Evolutionary conservation across 2,797 vertebrate species (phyloP).

Genomic region (Geotrypetes seraphini): DNA sequence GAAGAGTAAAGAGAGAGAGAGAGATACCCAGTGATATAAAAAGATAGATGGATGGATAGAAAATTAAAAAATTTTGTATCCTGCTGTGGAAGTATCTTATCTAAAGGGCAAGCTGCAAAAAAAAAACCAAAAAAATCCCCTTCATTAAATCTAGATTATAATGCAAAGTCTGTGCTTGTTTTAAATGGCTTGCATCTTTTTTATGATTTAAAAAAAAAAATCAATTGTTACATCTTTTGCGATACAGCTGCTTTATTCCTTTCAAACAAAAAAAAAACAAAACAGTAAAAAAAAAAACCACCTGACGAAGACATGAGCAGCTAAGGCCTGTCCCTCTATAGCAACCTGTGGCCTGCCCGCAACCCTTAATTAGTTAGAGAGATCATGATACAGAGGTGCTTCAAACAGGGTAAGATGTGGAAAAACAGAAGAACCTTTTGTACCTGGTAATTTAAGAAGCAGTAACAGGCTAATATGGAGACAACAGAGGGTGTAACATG

Average conservation of each 20-base stretch:
- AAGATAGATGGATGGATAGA: too few species aligned
- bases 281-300: constrained; percentile 1
- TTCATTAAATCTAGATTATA: too few species aligned
- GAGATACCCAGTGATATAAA: too few species aligned
- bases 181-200: background rate
- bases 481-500: constrained; percentile 79
- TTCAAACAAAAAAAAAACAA: background rate
- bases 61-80: too few species aligned
- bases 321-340: constrained; percentile 33
- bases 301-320: constrained; percentile 26
- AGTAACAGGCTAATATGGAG: constrained; percentile 67
- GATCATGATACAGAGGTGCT: constrained; percentile 68
- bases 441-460: constrained; percentile 69
- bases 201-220: constrained; percentile 16
- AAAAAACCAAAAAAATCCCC: too few species aligned
- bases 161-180: background rate
- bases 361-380: constrained; percentile 63
- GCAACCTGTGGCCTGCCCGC: constrained; percentile 60
- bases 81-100: too few species aligned
- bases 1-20: too few species aligned
- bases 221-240: constrained; percentile 13
- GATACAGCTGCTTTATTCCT: constrained; percentile 30
- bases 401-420: constrained; percentile 41
- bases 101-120: background rate
- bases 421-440: constrained; percentile 63